Evolutionary conservation across 1,140 invertebrate genomes (phyloP).

Genomic region (Dinoponera quadriceps): DNA sequence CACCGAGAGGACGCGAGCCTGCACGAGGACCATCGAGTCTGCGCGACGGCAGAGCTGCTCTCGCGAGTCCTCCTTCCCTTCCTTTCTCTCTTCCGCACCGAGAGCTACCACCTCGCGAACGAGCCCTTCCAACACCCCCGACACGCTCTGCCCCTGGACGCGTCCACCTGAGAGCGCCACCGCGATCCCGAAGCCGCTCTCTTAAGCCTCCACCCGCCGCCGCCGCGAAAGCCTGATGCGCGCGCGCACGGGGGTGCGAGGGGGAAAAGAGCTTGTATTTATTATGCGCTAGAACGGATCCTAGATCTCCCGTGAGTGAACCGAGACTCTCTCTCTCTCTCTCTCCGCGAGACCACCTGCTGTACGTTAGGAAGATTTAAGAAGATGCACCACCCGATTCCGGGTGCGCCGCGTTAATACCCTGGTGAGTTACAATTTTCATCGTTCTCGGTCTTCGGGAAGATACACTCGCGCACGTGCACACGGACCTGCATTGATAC

Average conservation of each 20-base stretch:
- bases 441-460: conserved; percentile 23
- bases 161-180: conserved; percentile 57
- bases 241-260: neutral
- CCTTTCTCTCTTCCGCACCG: conserved; percentile 25
- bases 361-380: conserved; percentile 42
- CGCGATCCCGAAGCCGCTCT: conserved; percentile 51
- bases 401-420: conserved; percentile 19
- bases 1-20: conserved; percentile 45
- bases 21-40: conserved; percentile 69
- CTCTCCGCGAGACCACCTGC: conserved; percentile 25
- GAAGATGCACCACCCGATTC: conserved; percentile 28
- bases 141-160: conserved; percentile 35
- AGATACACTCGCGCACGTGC: neutral
- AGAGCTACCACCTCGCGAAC: conserved; percentile 23
- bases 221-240: conserved; percentile 3
- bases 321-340: conserved; percentile 31
- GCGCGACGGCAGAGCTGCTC: conserved; percentile 34
- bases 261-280: conserved; percentile 47
- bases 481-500: neutral
- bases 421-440: conserved; percentile 18
- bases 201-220: conserved; percentile 37
- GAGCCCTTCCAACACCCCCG: conserved; percentile 23
- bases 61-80: conserved; percentile 54
- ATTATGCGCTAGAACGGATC: conserved; percentile 54
- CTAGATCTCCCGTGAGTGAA: conserved; percentile 43